Base-by-base conservation (phyloP, 1,140 invertebrate genomes). In the Agrypnia vestita region DNA sequence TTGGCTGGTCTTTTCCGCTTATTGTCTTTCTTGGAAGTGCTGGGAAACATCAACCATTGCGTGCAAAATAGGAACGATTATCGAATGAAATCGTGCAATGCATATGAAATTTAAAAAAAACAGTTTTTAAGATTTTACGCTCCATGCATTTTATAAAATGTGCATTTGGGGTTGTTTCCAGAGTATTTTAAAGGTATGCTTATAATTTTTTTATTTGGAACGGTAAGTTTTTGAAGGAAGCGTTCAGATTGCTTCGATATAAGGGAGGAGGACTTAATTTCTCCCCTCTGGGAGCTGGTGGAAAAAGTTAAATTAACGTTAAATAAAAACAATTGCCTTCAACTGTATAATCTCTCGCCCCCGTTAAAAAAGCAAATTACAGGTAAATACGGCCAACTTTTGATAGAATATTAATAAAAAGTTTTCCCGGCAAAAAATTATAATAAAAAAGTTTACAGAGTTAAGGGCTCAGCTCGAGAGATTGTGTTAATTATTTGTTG, bases 401-500 rank as follows among this genome's bases (percentile, higher is more conserved):
- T 17, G 15, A 51, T 51, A 51, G 46, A 71, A 71, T 35, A 35
- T 21, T 71, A 71, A 51, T 69, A 49, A 69, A 71, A 71, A 53
- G n/a, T 71, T 71, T 49, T 12, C n/a, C 11, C 10, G 12, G 8
- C 8, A 71, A 51, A 71, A 69, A 71, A 8, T 15, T 21, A 19
- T 64, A 64, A 51, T 51, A 25, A 71, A 71, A 71, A 71, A 53
- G 47, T 21, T 71, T 12, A 47, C 0, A 11, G 7, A 71, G 15
- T 71, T 21, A 10, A 25, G 25, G 9, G 19, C 62, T 71, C 9
- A 11, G 46, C 67, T 49, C 19, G 46, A 71, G 46, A 71, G 10
- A 51, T 51, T 25, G 15, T 51, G 12, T 47, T 71, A 51, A 71
- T 71, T 71, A 71, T 71, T 51, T 19, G 46, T 13, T 25, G 47